These are phyloP conservation scores for Scaptodrosophila latifasciaeformis DNA, from an alignment of 2,888 invertebrate species.

Conservation along the genomic window DNA sequence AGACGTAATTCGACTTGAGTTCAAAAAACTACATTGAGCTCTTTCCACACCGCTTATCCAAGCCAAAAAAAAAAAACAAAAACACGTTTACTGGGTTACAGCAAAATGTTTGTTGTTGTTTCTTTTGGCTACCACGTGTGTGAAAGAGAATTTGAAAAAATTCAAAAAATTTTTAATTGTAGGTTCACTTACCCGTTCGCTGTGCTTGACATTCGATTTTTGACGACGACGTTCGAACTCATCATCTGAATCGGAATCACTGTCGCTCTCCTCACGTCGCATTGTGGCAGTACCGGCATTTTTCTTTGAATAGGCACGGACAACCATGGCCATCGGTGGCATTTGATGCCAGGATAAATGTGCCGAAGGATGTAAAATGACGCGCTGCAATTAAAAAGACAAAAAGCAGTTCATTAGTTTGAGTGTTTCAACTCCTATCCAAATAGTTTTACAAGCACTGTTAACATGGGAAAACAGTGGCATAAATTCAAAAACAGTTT, in stretches of 20 bases:
- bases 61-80: slow-evolving; percentile 5
- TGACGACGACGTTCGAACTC: slow-evolving; percentile 65
- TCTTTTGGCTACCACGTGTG: no score
- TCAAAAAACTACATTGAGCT: slow-evolving; percentile 34
- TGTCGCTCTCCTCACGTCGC: slow-evolving; percentile 73
- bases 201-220: slow-evolving; percentile 50
- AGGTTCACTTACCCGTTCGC: slow-evolving; percentile 59
- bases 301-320: slow-evolving; percentile 67
- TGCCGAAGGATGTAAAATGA: no score
- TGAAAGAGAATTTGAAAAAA: not conserved
- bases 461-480: not conserved
- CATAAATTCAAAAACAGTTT: not conserved
- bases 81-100: slow-evolving; percentile 26
- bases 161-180: not conserved
- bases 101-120: not conserved
- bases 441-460: not conserved
- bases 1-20: no score
- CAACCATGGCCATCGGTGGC: slow-evolving; percentile 30
- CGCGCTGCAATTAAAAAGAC: slow-evolving; percentile 25
- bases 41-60: no score
- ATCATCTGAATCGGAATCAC: slow-evolving; percentile 78
- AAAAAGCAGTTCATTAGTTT: slow-evolving; percentile 3
- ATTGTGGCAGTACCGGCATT: slow-evolving; percentile 41
- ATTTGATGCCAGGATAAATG: slow-evolving; percentile 38
- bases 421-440: not conserved